Conservation (phyloP, 2,113 vertebrate species). For the Coreoperca whiteheadi region DNA sequence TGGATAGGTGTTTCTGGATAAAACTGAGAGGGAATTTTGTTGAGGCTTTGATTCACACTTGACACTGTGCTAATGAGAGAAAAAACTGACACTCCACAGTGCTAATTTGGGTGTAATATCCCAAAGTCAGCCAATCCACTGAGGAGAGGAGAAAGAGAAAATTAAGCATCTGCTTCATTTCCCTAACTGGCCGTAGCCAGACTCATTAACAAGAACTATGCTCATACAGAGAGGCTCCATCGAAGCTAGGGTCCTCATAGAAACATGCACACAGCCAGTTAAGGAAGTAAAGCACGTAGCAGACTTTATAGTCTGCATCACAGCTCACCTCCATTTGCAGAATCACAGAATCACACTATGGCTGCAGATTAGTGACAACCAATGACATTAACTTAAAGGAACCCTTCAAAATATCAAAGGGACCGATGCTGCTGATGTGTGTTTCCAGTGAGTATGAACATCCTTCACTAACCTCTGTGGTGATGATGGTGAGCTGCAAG, state of each 20-base stretch:
- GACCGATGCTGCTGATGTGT: constrained; percentile 16
- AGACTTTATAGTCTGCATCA: constrained; percentile 49
- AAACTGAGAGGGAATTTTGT: constrained; percentile 25
- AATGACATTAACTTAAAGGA: constrained; percentile 36
- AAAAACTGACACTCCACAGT: constrained; percentile 59
- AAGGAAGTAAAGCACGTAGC: constrained; percentile 31
- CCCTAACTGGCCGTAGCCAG: constrained; percentile 74
- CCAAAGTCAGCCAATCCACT: constrained; percentile 77
- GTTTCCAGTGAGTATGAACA: constrained; percentile 46
- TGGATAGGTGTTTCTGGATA: constrained; percentile 23
- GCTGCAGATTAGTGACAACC: constrained; percentile 40
- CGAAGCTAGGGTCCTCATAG: constrained; percentile 38
- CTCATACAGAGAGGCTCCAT: constrained; percentile 61
- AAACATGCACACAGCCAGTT: constrained; percentile 53
- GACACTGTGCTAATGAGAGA: constrained; percentile 65
- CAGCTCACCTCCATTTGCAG: constrained; percentile 40
- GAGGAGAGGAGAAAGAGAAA: constrained; percentile 72
- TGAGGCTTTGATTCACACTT: constrained; percentile 54
- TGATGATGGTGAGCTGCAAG: constrained; percentile 48
- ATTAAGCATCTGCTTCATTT: constrained; percentile 81
- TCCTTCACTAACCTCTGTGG: constrained; percentile 68
- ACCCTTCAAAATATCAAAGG: constrained; percentile 25
- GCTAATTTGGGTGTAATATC: constrained; percentile 74
- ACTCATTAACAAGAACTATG: constrained; percentile 76
- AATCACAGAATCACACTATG: constrained; percentile 39